phyloP scores from a whole-genome alignment of 2,797 vertebrate species.

The Mallotus villosus region DNA sequence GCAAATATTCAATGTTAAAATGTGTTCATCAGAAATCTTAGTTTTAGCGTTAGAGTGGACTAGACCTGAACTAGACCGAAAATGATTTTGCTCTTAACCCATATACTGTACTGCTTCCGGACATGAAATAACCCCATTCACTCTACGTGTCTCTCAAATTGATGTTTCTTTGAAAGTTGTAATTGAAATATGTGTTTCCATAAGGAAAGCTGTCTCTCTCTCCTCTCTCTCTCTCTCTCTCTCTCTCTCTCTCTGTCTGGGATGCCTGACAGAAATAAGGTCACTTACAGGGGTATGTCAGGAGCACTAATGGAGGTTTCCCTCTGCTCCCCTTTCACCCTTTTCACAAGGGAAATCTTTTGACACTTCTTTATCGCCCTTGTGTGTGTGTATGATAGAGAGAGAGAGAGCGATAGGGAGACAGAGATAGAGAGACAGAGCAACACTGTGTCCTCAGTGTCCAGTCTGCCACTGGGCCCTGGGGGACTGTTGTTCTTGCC shows the following conservation, averaged over 20 bases:
- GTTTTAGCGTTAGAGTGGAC: background rate
- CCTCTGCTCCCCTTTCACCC: slow-evolving; percentile 35
- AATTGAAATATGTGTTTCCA: background rate
- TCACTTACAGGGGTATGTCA: slow-evolving; percentile 56
- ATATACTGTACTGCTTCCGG: too few relatives aligned
- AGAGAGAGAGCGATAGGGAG: slow-evolving; percentile 6
- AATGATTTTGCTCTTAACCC: too few relatives aligned
- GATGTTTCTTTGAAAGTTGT: background rate
- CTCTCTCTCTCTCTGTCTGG: slow-evolving; percentile 1
- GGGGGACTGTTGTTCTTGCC: slow-evolving; percentile 53
- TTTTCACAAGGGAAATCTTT: slow-evolving; percentile 40
- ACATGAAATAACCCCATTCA: background rate
- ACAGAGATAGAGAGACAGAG: slow-evolving; percentile 28
- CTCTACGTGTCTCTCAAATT: background rate
- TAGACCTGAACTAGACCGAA: background rate
- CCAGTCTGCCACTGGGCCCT: slow-evolving; percentile 43
- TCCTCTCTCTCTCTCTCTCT: background rate
- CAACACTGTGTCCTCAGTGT: slow-evolving; percentile 44
- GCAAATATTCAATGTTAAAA: background rate
- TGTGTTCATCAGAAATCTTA: background rate
- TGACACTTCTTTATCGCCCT: slow-evolving; percentile 53
- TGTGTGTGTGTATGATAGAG: background rate
- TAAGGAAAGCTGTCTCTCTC: background rate
- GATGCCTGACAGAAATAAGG: slow-evolving; percentile 53
- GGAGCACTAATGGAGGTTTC: slow-evolving; percentile 52